Evolutionary conservation across 1,140 invertebrate genomes (phyloP), one percentile per base, ranked within the genome.

Genomic region (Ips nitidus): DNA sequence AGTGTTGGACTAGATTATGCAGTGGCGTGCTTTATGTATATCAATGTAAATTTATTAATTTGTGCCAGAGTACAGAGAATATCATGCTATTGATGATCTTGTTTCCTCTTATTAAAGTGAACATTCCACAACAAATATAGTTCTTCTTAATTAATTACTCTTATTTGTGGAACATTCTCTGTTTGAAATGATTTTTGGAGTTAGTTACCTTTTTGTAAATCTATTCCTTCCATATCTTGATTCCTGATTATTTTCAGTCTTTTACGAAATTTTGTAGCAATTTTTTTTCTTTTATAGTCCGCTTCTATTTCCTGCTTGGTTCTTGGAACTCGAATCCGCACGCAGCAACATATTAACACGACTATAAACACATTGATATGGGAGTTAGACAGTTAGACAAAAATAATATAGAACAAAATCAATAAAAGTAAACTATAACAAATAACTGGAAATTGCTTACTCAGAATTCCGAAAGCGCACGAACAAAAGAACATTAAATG

Each of bases 221-320:
- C 89, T 85, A 94, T 91, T 50, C 89, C 85, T 76, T 94, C 91
- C 87, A 94, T 93, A 78, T 95, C 92, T 3, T 89, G 86, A 77
- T 95, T 92, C 75, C 89, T 88, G 71, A 97, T 93, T 73, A 90
- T 88, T 70, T 88, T 86, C 7, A 97, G 81, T 77, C 94, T 86
- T 68, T 90, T 88, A 8, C 90, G 84, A 80, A 96, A 96, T 77
- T 90, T 93, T 70, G 86, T 86, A 0, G 93, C 90, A 40, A 97
- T 88, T 79, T 90, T 90, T 74, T 92, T 90, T 2, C 94, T 83
- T 71, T 92, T 87, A 80, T 92, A 94, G 81, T 97, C 92, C 1
- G 92, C 93, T 79, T 96, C 93, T 58, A 97, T 96, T 80, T 96
- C 93, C 80, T 96, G 94, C 78, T 95, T 96, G 0, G 94, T 96